These are phyloP conservation scores for Erynnis tages DNA, from an alignment of 2,888 invertebrate species.

Conservation along the genomic window DNA sequence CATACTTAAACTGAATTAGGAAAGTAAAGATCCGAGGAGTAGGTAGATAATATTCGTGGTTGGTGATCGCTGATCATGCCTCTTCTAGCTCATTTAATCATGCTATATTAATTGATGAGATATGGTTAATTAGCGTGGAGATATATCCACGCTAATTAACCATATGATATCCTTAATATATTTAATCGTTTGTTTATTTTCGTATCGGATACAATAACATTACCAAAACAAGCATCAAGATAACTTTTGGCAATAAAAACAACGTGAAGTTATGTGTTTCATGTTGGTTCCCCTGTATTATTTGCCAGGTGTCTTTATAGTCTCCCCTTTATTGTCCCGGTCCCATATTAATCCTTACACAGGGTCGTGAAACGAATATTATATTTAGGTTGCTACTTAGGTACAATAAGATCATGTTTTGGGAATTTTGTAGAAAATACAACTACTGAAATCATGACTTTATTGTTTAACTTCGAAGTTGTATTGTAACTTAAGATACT, in stretches of 20 bases:
- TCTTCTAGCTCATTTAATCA: no score
- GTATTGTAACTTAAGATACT: no score
- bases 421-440: neutral
- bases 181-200: conserved; percentile 1
- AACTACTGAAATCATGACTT: neutral
- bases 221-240: conserved; percentile 32
- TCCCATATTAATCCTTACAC: conserved; percentile 56
- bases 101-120: no score
- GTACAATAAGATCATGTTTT: no score
- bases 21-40: no score
- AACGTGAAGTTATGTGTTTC: conserved; percentile 59
- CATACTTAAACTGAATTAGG: neutral
- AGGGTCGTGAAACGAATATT: conserved; percentile 15
- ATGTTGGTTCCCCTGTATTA: conserved; percentile 64
- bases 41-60: no score
- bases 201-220: conserved; percentile 12
- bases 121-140: no score
- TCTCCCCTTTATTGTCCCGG: conserved; percentile 62
- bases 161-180: neutral
- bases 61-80: no score
- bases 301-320: conserved; percentile 72
- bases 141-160: neutral
- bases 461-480: no score
- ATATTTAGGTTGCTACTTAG: neutral
- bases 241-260: conserved; percentile 46